Conservation (phyloP, 1,140 invertebrate genomes). For the Drosophila arizonae region DNA sequence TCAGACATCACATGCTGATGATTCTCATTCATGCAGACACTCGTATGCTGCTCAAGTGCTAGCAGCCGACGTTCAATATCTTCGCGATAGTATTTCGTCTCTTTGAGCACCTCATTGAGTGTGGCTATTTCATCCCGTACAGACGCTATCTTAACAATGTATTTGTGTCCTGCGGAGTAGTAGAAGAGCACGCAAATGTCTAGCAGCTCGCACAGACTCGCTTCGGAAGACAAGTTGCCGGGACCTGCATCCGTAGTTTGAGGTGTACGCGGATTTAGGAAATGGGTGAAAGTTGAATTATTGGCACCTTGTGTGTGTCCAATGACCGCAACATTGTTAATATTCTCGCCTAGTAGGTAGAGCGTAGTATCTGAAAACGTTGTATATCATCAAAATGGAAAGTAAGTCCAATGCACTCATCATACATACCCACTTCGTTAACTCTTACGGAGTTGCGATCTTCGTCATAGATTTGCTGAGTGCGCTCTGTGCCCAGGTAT, state of each 20-base stretch:
- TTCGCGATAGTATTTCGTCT: constrained; percentile 79
- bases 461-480: constrained; percentile 76
- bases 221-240: constrained; percentile 54
- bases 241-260: constrained; percentile 34
- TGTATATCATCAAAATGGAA: neutral
- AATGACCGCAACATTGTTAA: constrained; percentile 64
- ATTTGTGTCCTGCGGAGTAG: constrained; percentile 81
- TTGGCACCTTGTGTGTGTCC: constrained; percentile 62
- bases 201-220: constrained; percentile 72
- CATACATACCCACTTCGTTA: constrained; percentile 64
- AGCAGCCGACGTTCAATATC: constrained; percentile 72
- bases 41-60: constrained; percentile 71
- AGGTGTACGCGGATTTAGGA: constrained; percentile 54
- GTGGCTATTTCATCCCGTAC: constrained; percentile 79
- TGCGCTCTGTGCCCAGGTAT: constrained; percentile 83
- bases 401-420: neutral
- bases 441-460: constrained; percentile 64
- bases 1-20: constrained; percentile 73
- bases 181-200: constrained; percentile 78
- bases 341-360: constrained; percentile 64
- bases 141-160: constrained; percentile 78
- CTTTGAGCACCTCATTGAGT: constrained; percentile 77
- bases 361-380: constrained; percentile 54
- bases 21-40: constrained; percentile 75
- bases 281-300: constrained; percentile 65